Evolutionary conservation across 2,888 invertebrate species (phyloP).

Genomic region (Petrolisthes manimaculis): DNA sequence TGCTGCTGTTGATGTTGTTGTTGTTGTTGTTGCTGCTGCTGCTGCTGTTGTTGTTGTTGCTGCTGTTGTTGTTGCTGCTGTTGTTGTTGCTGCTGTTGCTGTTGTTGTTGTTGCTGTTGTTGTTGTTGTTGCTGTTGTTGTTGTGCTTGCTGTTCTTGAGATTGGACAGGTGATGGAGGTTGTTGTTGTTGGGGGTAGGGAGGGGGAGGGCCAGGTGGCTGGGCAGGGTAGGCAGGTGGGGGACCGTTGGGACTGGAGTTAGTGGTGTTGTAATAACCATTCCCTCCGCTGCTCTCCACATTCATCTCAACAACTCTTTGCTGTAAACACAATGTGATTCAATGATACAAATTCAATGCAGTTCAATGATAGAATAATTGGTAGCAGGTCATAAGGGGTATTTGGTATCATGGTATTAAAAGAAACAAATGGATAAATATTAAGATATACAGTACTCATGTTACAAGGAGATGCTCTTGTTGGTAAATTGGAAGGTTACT

Average conservation of each 20-base stretch:
- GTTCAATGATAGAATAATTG: too few species aligned
- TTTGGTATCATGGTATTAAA: too few species aligned
- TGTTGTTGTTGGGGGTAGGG: slow-evolving; percentile 52
- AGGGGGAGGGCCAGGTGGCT: slow-evolving; percentile 46
- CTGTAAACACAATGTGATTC: background rate
- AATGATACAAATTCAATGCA: background rate
- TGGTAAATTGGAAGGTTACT: too few species aligned
- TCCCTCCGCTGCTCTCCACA: slow-evolving; percentile 48
- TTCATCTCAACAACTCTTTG: slow-evolving; percentile 43
- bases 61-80: slow-evolving; percentile 40
- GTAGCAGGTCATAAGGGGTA: too few species aligned
- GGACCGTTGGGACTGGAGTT: slow-evolving; percentile 45
- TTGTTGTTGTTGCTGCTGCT: slow-evolving; percentile 27
- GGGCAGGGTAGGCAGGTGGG: slow-evolving; percentile 37
- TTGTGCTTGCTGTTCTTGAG: slow-evolving; percentile 31
- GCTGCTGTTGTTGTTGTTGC: slow-evolving; percentile 35
- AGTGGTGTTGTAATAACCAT: slow-evolving; percentile 40
- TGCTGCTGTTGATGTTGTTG: slow-evolving; percentile 33
- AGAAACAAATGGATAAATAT: too few species aligned
- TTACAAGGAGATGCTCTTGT: too few species aligned
- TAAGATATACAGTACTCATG: too few species aligned
- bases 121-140: slow-evolving; percentile 43
- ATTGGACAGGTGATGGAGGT: slow-evolving; percentile 17
- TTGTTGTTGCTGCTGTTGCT: slow-evolving; percentile 38
- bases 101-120: slow-evolving; percentile 31